Evolutionary conservation across 2,797 vertebrate genomes (phyloP).

Genomic region (Mareca penelope): DNA sequence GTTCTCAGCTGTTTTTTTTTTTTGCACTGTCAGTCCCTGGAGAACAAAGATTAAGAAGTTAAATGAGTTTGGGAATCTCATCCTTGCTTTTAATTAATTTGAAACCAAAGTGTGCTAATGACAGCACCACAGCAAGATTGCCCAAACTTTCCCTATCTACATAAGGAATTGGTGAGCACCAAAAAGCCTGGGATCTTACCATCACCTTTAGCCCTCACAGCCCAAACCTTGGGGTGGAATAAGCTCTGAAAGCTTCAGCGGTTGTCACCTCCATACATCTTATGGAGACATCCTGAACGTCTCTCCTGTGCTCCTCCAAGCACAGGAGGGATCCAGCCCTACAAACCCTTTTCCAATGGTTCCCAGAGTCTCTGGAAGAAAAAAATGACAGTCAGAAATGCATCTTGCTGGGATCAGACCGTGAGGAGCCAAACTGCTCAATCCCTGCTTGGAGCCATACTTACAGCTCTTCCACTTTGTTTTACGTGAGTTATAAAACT

Average conservation of each 20-base stretch:
- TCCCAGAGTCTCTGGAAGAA: background rate
- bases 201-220: background rate
- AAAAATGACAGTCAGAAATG: background rate
- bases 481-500: no score
- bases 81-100: constrained; percentile 55
- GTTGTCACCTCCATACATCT: background rate
- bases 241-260: background rate
- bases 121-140: constrained; percentile 3
- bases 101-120: constrained; percentile 23
- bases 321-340: background rate
- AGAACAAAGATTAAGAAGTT: constrained; percentile 60
- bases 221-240: background rate
- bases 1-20: constrained; percentile 18
- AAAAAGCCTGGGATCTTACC: background rate
- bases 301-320: background rate
- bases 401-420: no score
- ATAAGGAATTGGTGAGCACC: background rate
- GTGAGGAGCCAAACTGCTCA: no score
- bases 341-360: background rate
- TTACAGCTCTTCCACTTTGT: no score
- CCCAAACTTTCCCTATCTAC: background rate
- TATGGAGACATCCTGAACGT: background rate
- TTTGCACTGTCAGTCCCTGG: background rate
- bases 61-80: constrained; percentile 45
- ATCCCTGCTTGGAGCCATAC: no score